These are phyloP conservation scores for Riparia riparia DNA, from an alignment of 2,113 vertebrate genomes.

Conservation along the genomic window DNA sequence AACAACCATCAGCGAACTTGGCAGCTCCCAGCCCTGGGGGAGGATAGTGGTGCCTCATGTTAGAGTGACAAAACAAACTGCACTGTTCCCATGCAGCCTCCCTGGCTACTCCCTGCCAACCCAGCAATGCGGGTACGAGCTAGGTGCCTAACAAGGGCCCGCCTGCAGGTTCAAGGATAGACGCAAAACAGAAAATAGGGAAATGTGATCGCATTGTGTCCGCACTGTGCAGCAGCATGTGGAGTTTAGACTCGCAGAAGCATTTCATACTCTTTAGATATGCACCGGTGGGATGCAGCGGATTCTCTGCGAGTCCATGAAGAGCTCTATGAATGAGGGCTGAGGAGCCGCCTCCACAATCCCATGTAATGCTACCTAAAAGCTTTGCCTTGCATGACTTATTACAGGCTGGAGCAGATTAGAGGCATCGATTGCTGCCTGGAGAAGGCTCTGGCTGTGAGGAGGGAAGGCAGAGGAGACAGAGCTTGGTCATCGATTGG, in stretches of 20 bases:
- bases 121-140: fast-evolving
- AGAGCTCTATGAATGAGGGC: conserved; percentile 67
- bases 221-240: background rate
- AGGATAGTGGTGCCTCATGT: fast-evolving
- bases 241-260: background rate
- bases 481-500: conserved; percentile 84
- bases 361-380: conserved; percentile 84
- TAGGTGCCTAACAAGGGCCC: background rate
- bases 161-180: background rate
- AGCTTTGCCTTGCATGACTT: conserved; percentile 88
- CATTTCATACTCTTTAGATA: background rate
- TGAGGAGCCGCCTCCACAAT: conserved; percentile 63
- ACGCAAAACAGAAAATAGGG: background rate
- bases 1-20: background rate
- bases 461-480: conserved; percentile 77
- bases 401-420: conserved; percentile 91
- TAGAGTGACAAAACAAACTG: fast-evolving
- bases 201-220: background rate
- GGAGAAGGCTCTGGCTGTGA: conserved; percentile 84
- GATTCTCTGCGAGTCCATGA: conserved; percentile 62
- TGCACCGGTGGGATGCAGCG: conserved; percentile 5
- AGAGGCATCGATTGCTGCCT: conserved; percentile 92
- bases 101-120: background rate
- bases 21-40: background rate
- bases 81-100: background rate